phyloP scores from a whole-genome alignment of 2,888 invertebrate genomes.

The Agriopis marginaria region DNA sequence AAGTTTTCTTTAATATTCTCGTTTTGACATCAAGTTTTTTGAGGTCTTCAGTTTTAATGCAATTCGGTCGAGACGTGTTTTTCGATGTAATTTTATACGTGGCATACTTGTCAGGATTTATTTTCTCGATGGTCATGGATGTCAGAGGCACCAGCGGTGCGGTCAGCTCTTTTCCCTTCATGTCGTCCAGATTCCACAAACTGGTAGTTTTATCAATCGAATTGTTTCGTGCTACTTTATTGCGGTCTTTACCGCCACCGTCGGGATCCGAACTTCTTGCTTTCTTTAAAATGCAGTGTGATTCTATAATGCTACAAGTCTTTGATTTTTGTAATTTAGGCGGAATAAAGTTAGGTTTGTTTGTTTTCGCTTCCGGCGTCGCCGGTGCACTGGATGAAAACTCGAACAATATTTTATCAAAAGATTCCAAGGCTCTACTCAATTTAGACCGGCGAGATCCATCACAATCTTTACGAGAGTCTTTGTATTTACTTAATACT shows the following conservation, averaged over 20 bases:
- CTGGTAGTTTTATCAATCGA: constrained; percentile 86
- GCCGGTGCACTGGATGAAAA: constrained; percentile 66
- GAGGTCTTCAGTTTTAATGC: constrained; percentile 78
- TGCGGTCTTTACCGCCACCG: constrained; percentile 65
- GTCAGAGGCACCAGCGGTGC: constrained; percentile 75
- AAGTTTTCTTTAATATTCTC: constrained; percentile 83
- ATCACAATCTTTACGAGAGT: constrained; percentile 48
- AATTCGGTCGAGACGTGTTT: constrained; percentile 69
- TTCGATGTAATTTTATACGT: constrained; percentile 83
- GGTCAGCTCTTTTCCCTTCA: constrained; percentile 82
- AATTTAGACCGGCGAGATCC: constrained; percentile 69
- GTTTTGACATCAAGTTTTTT: constrained; percentile 85
- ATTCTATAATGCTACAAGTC: constrained; percentile 90
- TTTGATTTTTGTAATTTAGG: constrained; percentile 89
- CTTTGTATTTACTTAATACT: constrained; percentile 65
- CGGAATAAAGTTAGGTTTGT: constrained; percentile 68
- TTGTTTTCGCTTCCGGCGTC: constrained; percentile 59
- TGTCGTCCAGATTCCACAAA: constrained; percentile 86
- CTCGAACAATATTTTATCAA: constrained; percentile 80
- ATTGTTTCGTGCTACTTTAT: constrained; percentile 77
- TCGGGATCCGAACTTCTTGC: constrained; percentile 81
- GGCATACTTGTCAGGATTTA: constrained; percentile 81
- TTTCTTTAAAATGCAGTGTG: constrained; percentile 89
- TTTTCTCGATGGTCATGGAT: constrained; percentile 70
- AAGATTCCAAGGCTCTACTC: constrained; percentile 80